phyloP scores from a whole-genome alignment of 1,140 invertebrate species.

The Charaxes varanes region DNA sequence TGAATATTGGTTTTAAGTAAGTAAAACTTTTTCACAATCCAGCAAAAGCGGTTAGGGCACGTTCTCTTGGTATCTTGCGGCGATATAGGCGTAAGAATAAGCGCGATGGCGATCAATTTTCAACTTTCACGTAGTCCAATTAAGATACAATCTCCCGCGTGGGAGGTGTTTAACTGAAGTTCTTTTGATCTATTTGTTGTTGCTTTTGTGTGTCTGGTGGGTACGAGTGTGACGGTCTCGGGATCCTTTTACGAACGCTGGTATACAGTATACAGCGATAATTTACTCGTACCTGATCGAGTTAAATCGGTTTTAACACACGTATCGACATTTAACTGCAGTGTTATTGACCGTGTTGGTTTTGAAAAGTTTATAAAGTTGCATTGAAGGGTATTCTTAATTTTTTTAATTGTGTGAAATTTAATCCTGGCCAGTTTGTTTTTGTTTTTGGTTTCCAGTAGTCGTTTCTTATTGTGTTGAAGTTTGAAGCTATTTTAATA shows the following conservation, averaged over 20 bases:
- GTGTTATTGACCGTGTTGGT: too few relatives aligned
- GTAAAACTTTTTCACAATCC: constrained; percentile 54
- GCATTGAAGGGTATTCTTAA: too few relatives aligned
- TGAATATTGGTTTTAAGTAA: constrained; percentile 26
- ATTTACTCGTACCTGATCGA: constrained; percentile 69
- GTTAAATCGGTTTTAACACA: constrained; percentile 36
- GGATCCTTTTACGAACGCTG: constrained; percentile 65
- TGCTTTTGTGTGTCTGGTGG: constrained; percentile 63
- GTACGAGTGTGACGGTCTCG: constrained; percentile 61
- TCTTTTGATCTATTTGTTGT: constrained; percentile 31
- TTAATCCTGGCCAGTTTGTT: too few relatives aligned
- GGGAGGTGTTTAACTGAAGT: constrained; percentile 14
- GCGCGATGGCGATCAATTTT: constrained; percentile 26
- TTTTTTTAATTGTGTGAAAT: too few relatives aligned
- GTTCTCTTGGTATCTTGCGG: constrained; percentile 58
- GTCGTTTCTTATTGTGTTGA: constrained; percentile 6
- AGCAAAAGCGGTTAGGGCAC: constrained; percentile 66
- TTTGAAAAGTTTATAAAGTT: too few relatives aligned
- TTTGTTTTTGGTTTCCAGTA: too few relatives aligned
- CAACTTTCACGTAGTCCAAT: constrained; percentile 29
- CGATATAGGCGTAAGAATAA: constrained; percentile 35
- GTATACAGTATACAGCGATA: constrained; percentile 60
- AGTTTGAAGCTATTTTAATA: constrained; percentile 7
- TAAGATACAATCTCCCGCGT: constrained; percentile 40
- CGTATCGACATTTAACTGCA: constrained; percentile 19